Percentiles rank a stretch among this genome's conserved stretches.
These are phyloP conservation scores for Corydoras sp. DNA, from an alignment of 2,113 vertebrate species.

Conservation along the genomic window DNA sequence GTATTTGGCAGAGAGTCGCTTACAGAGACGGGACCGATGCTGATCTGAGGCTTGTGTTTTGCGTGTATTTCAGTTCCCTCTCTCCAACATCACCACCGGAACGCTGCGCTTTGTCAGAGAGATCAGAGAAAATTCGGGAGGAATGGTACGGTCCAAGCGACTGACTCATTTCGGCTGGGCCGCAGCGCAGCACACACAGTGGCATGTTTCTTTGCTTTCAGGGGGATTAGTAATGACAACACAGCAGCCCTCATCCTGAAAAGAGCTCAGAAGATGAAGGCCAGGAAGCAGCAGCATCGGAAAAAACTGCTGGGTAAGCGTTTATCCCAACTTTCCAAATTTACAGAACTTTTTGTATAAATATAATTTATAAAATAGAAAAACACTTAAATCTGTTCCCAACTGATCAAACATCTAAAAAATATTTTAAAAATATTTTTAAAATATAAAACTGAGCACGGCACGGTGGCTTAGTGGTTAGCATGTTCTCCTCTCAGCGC, in stretches of 20 bases:
- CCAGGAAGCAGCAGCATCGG: slow-evolving; percentile 60
- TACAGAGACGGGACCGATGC: too few relatives aligned
- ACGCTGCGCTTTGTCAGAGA: slow-evolving; percentile 57
- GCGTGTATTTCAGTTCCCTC: slow-evolving; percentile 45
- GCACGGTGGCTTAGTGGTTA: too few relatives aligned
- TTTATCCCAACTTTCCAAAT: too few relatives aligned
- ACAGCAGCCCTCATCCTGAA: slow-evolving; percentile 86
- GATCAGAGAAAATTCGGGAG: slow-evolving; percentile 80
- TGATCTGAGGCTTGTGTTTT: not conserved
- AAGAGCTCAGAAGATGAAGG: slow-evolving; percentile 86
- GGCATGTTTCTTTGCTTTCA: slow-evolving; percentile 42
- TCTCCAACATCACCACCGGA: slow-evolving; percentile 50
- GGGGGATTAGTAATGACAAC: slow-evolving; percentile 81
- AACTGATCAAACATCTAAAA: too few relatives aligned
- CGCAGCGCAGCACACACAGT: too few relatives aligned
- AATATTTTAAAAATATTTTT: too few relatives aligned
- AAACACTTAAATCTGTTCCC: too few relatives aligned
- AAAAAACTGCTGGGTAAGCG: slow-evolving; percentile 69
- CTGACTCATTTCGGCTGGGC: not conserved
- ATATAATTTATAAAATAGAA: too few relatives aligned
- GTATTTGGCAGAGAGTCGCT: too few relatives aligned
- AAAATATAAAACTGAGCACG: too few relatives aligned
- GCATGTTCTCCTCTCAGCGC: too few relatives aligned
- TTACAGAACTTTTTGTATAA: too few relatives aligned
- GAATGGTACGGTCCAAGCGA: slow-evolving; percentile 74